A percentile compares a stretch with the other conserved stretches of the same genome.
phyloP scores from a whole-genome alignment of 2,888 invertebrate genomes.

The Orgyia antiqua region DNA sequence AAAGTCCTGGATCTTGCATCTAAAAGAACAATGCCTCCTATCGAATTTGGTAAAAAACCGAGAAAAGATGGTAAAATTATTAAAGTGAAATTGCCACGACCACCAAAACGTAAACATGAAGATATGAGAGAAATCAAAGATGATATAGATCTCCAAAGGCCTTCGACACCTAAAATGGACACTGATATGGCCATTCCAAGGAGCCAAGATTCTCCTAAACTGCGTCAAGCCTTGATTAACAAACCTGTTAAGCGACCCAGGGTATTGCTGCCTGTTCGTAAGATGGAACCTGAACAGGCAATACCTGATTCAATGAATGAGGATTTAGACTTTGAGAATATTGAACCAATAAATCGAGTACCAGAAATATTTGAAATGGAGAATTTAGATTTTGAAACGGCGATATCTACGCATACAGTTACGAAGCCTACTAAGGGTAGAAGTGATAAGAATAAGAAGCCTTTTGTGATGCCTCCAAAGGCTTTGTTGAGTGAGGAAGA shows the following conservation, averaged over 20 bases:
- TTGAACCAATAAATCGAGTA: conserved; percentile 15
- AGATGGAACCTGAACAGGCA: conserved; percentile 35
- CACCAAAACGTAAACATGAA: conserved; percentile 38
- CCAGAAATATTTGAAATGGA: conserved; percentile 24
- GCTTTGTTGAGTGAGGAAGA: conserved; percentile 54
- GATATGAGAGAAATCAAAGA: conserved; percentile 33
- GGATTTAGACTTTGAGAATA: conserved; percentile 23
- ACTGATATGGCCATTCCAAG: conserved; percentile 24
- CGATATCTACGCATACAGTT: conserved; percentile 63
- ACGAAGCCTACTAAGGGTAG: conserved; percentile 41
- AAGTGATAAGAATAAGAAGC: conserved; percentile 41
- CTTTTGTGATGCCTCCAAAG: conserved; percentile 37
- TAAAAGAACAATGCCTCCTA: conserved; percentile 79
- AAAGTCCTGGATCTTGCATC: conserved; percentile 92
- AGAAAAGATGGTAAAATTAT: conserved; percentile 37
- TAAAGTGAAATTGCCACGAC: conserved; percentile 54
- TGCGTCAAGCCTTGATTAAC: conserved; percentile 47
- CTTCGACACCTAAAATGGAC: conserved; percentile 25
- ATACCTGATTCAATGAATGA: conserved; percentile 21
- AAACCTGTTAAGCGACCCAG: conserved; percentile 59
- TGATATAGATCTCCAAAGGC: conserved; percentile 16
- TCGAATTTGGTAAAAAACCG: conserved; percentile 13
- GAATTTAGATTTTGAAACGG: conserved; percentile 53
- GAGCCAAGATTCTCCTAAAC: conserved; percentile 57
- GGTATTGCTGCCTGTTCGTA: conserved; percentile 56